These are phyloP conservation scores for Dromius quadrimaculatus DNA, from an alignment of 2,888 invertebrate genomes.

Conservation along the genomic window DNA sequence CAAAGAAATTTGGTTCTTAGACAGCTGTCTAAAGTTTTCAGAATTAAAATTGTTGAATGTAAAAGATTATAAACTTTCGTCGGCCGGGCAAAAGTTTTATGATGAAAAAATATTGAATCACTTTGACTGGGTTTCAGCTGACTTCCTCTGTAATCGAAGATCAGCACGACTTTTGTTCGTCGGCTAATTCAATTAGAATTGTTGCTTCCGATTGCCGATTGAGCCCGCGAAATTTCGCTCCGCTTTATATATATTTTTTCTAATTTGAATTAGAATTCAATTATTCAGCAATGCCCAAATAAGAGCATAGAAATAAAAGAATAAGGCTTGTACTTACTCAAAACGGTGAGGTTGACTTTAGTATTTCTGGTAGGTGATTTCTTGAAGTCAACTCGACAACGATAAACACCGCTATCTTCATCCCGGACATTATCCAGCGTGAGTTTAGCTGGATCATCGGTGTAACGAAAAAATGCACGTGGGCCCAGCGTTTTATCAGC, in stretches of 20 bases:
- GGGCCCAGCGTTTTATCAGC: constrained; percentile 82
- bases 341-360: constrained; percentile 88
- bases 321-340: constrained; percentile 76
- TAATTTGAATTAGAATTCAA: constrained; percentile 23
- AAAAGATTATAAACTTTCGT: constrained; percentile 51
- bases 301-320: not conserved
- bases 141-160: constrained; percentile 40
- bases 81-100: constrained; percentile 47
- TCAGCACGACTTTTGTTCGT: constrained; percentile 40
- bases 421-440: constrained; percentile 80
- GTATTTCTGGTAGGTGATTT: constrained; percentile 89
- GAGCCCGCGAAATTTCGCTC: not conserved
- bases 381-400: constrained; percentile 91
- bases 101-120: constrained; percentile 53
- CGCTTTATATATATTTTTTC: constrained; percentile 16
- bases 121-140: constrained; percentile 45
- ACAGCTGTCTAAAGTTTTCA: constrained; percentile 52
- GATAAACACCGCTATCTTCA: constrained; percentile 84
- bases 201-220: constrained; percentile 32
- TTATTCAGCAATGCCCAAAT: not conserved
- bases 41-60: constrained; percentile 50
- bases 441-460: constrained; percentile 81
- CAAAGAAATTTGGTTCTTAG: constrained; percentile 47
- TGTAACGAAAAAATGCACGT: constrained; percentile 81
- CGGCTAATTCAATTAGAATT: constrained; percentile 35